Base-by-base conservation (phyloP, 2,113 vertebrate species). In the Lasiurus borealis region DNA sequence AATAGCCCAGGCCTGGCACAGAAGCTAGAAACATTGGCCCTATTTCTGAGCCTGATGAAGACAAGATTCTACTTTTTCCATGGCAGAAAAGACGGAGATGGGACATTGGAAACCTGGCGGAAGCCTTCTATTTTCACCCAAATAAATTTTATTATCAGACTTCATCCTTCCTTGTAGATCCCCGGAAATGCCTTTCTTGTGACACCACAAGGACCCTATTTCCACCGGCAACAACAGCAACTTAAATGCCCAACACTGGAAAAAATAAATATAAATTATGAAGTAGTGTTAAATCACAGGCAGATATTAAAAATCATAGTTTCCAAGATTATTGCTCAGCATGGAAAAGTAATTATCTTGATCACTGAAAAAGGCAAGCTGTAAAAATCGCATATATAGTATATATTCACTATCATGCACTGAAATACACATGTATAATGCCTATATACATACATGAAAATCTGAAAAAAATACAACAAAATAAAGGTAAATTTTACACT, bases 241-340 rank as follows among this genome's bases (percentile, higher is more conserved):
- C 15, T 34, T 52, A 57, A 91, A 50, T 21, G 25, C 1, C 36
- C 8, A n/a, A 66, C 59, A 77, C 4, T 19, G 16, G 76, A 84
- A 52, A 62, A 64, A 46, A n/a, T 64, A 71, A 31, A 69, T 62
- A 6, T n/a, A 82, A 77, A 34, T 50, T 76, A 59, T 13, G 8
- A 31, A 89, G 72, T 6, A 81, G 16, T 48, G 76, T 40, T 36
- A 77, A 88, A 88, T 80, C 23, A 75, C 13, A 52, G 15, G 34
- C 9, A 44, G 57, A 57, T 94, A 77, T 50, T 81, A 52, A 84
- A 84, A 82, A 59, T 66, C 36, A 9, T 40, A 66, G 25, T 88
- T 95, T 88, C 52, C 29, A 64, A 71, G 31, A 68, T 29, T 40
- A 96, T 85, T 93, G 88, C 34, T 62, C 83, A 83, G 40, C 59